These are phyloP conservation scores for Nibea coibor DNA, from an alignment of 2,113 vertebrate species.

Conservation along the genomic window DNA sequence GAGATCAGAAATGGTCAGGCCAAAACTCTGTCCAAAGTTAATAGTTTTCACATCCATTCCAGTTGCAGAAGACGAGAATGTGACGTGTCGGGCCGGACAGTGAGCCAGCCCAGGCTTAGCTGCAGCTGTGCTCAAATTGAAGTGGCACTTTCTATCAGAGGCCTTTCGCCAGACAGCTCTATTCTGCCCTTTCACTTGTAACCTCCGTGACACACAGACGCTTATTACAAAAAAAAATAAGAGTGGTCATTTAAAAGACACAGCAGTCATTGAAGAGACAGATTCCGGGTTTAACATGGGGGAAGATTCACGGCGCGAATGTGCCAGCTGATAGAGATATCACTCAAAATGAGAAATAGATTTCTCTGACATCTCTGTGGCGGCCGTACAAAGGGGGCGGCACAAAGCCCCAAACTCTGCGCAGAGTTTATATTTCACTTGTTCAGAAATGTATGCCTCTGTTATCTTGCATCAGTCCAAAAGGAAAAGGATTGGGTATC, in stretches of 20 bases:
- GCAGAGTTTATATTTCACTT: slow-evolving; percentile 78
- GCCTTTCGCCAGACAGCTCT: slow-evolving; percentile 76
- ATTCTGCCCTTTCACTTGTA: slow-evolving; percentile 72
- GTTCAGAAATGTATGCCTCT: slow-evolving; percentile 63
- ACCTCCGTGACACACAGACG: slow-evolving; percentile 64
- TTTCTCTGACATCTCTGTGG: slow-evolving; percentile 61
- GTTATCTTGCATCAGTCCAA: slow-evolving; percentile 69
- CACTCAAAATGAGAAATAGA: slow-evolving; percentile 71
- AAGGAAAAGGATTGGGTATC: slow-evolving; percentile 62
- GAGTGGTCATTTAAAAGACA: slow-evolving; percentile 72
- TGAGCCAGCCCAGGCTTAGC: slow-evolving; percentile 66
- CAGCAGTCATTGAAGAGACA: slow-evolving; percentile 66
- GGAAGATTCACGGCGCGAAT: slow-evolving; percentile 55
- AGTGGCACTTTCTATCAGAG: slow-evolving; percentile 81
- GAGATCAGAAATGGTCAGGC: slow-evolving; percentile 58
- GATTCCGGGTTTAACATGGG: slow-evolving; percentile 50
- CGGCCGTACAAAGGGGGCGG: slow-evolving; percentile 57
- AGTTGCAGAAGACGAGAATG: slow-evolving; percentile 72
- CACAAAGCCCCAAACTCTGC: slow-evolving; percentile 54
- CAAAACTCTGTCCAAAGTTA: slow-evolving; percentile 74
- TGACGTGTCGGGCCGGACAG: slow-evolving; percentile 77
- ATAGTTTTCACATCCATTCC: slow-evolving; percentile 81
- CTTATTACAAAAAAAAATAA: slow-evolving; percentile 51
- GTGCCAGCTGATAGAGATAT: slow-evolving; percentile 68
- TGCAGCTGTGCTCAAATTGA: slow-evolving; percentile 79